These are phyloP conservation scores for Charina bottae DNA, from an alignment of 2,113 vertebrate genomes.

Conservation along the genomic window DNA sequence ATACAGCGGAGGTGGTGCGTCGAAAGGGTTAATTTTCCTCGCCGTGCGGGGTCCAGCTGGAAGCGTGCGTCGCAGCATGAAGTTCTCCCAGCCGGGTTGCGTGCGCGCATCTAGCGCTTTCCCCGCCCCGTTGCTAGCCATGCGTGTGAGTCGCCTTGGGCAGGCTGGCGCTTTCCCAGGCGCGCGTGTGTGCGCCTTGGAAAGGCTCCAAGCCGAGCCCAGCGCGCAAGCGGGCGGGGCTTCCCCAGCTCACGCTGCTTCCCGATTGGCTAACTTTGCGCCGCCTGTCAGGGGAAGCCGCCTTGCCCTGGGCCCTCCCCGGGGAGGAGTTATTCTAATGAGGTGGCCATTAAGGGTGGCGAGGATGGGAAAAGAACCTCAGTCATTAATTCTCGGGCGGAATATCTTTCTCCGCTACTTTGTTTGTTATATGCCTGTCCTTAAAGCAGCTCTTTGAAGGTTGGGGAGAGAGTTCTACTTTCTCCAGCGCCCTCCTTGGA, in stretches of 20 bases:
- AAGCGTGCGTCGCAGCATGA: neutral
- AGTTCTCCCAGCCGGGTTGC: neutral
- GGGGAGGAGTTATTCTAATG: constrained; percentile 80
- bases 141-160: neutral
- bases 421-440: constrained; percentile 62
- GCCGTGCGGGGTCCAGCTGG: neutral
- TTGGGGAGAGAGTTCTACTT: constrained; percentile 59
- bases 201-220: constrained; percentile 44
- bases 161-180: neutral
- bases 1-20: neutral
- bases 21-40: neutral
- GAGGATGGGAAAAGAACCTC: constrained; percentile 59
- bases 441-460: constrained; percentile 47
- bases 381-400: constrained; percentile 57
- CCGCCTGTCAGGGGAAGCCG: constrained; percentile 47
- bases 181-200: constrained; percentile 10
- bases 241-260: constrained; percentile 17
- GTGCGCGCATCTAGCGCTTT: neutral
- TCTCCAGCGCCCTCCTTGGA: constrained; percentile 71
- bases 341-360: constrained; percentile 77
- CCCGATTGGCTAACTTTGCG: constrained; percentile 68
- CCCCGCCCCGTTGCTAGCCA: neutral
- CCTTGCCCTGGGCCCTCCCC: constrained; percentile 65
- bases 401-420: constrained; percentile 29
- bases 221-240: neutral